phyloP scores from a whole-genome alignment of 2,797 vertebrate species.

The Peromyscus eremicus region DNA sequence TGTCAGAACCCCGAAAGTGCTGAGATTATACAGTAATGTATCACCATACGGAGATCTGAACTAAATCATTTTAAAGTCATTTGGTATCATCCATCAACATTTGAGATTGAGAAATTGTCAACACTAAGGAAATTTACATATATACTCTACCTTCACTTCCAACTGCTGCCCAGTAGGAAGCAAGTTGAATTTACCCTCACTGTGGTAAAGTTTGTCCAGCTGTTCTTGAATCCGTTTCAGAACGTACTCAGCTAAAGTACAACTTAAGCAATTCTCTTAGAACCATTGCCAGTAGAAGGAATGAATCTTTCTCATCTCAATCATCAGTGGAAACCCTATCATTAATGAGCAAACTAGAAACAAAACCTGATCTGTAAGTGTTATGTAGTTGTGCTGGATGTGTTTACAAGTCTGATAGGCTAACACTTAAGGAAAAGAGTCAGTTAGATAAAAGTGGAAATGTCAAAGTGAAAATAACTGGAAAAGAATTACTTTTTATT shows the following conservation, averaged over 20 bases:
- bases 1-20: background rate
- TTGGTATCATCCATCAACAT: conserved; percentile 3
- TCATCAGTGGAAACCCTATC: conserved; percentile 73
- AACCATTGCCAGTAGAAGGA: conserved; percentile 64
- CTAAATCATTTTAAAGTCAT: conserved; percentile 43
- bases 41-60: background rate
- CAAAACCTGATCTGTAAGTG: conserved; percentile 69
- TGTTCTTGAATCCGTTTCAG: conserved; percentile 62
- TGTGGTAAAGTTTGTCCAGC: conserved; percentile 48
- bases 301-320: conserved; percentile 50
- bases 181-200: background rate
- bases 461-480: conserved; percentile 27
- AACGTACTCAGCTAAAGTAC: conserved; percentile 66
- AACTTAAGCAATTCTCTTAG: conserved; percentile 72
- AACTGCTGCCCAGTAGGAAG: conserved; percentile 3
- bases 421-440: conserved; percentile 35
- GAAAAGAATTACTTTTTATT: conserved; percentile 22
- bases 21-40: background rate
- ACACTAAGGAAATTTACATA: background rate
- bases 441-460: conserved; percentile 10
- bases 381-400: conserved; percentile 38
- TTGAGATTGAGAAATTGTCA: conserved; percentile 46
- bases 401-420: conserved; percentile 38
- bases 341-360: conserved; percentile 69
- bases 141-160: background rate